phyloP scores from a whole-genome alignment of 2,888 invertebrate species.

The Tenthredo livida region DNA sequence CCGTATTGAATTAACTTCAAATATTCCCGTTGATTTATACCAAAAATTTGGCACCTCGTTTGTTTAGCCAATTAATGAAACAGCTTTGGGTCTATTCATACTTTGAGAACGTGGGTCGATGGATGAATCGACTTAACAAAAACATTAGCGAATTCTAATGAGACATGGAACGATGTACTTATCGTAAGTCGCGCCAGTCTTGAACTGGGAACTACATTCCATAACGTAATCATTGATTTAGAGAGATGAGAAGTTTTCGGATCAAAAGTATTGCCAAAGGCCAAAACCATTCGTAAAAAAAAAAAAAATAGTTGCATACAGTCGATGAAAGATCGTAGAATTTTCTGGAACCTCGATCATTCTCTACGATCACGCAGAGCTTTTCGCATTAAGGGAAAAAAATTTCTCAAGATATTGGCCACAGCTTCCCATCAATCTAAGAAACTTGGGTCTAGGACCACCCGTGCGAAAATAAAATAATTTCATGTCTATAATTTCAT shows the following conservation, averaged over 20 bases:
- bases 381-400: not conserved
- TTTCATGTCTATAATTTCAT: constrained; percentile 21
- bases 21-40: not conserved
- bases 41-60: not conserved
- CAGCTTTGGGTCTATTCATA: not conserved
- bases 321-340: not conserved
- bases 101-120: not conserved
- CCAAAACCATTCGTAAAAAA: not conserved
- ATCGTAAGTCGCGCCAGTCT: not conserved
- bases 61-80: constrained; percentile 18
- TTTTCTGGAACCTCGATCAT: not conserved
- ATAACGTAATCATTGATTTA: not conserved
- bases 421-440: not conserved
- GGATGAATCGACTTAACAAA: constrained; percentile 9
- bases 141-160: not conserved
- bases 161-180: not conserved
- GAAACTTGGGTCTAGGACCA: not conserved
- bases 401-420: not conserved
- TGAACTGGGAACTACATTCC: not conserved
- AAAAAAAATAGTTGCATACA: not conserved
- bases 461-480: constrained; percentile 20
- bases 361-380: not conserved
- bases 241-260: not conserved
- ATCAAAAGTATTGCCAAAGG: not conserved
- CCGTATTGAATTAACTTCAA: not conserved